Conservation (phyloP, 2,797 vertebrate species). For the Schizopygopsis malacanthus region DNA sequence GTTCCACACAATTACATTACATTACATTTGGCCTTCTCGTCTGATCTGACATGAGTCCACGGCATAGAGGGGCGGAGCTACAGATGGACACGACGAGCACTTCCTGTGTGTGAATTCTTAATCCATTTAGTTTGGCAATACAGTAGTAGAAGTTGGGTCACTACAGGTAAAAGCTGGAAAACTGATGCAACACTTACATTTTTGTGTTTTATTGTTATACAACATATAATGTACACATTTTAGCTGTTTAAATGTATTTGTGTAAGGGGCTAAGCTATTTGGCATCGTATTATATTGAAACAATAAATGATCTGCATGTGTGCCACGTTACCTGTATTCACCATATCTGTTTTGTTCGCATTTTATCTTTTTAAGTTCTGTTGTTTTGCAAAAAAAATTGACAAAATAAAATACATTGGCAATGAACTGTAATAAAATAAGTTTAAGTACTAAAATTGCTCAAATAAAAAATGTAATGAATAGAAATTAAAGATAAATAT, state of each 20-base stretch:
- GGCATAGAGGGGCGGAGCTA: constrained; percentile 54
- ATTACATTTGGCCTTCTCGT: constrained; percentile 72
- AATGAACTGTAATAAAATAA: neutral
- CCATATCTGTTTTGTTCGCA: neutral
- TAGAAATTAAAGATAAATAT: too few relatives aligned
- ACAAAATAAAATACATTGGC: neutral
- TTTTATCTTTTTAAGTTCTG: neutral
- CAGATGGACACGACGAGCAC: neutral
- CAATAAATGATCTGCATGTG: neutral
- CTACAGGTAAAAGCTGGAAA: neutral
- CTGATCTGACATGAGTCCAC: constrained; percentile 63
- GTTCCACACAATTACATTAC: constrained; percentile 74
- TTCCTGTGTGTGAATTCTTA: neutral
- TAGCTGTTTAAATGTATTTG: neutral
- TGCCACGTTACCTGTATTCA: neutral
- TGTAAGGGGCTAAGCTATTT: neutral
- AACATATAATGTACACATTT: neutral
- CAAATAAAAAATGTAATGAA: too few relatives aligned
- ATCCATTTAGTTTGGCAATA: neutral
- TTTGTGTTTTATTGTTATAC: neutral
- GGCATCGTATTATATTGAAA: neutral
- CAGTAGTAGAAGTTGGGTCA: neutral
- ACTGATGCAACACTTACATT: neutral
- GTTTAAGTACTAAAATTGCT: too few relatives aligned
- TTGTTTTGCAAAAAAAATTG: neutral